Evolutionary conservation across 2,113 vertebrate genomes (phyloP), one percentile per base, ranked within the genome.

Genomic region (Ochotona princeps): DNA sequence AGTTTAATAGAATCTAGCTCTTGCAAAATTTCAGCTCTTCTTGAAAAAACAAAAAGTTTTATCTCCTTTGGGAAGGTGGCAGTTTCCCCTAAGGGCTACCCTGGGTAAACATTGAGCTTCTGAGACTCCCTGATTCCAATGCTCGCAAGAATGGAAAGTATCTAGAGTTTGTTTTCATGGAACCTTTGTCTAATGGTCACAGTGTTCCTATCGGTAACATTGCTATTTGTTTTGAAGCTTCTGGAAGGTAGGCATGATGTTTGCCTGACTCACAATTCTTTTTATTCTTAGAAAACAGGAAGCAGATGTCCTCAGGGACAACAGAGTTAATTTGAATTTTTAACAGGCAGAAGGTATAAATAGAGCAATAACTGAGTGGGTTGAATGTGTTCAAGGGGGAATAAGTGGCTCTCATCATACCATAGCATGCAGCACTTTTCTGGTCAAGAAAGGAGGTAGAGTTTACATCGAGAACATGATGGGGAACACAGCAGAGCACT

Each of bases 261-360:
- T 66, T 72, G 28, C 67, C 38, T 93, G 95, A 95, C 49, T 97
- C 93, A 95, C 20, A 81, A 75, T 89, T 83, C 38, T 87, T 84
- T 86, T n/a, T 90, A 86, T 87, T 95, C 93, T 92, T 94, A 93
- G 93, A 94, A 94, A 97, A 94, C 82, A 96, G 93, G 88, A 96
- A 96, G 88, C 89, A 96, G 72, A 91, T 87, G 93, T 91, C 51
- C 85, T 63, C 75, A 80, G 79, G 38, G 82, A 28, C 25, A 57
- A 28, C n/a, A 57, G 47, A 93, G 44, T 57, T 1, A 78, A 80
- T 54, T 0, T 86, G 89, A 88, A 57, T 92, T 95, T 44, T 88
- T 94, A 87, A 90, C 35, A 83, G 83, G 66, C 66, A 83, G 76
- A 91, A 49, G 54, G 86, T 82, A 83, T 70, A 86, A 63, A 38